Conservation (phyloP, 2,888 invertebrate species). For the Xestoiulus laeticollis region DNA sequence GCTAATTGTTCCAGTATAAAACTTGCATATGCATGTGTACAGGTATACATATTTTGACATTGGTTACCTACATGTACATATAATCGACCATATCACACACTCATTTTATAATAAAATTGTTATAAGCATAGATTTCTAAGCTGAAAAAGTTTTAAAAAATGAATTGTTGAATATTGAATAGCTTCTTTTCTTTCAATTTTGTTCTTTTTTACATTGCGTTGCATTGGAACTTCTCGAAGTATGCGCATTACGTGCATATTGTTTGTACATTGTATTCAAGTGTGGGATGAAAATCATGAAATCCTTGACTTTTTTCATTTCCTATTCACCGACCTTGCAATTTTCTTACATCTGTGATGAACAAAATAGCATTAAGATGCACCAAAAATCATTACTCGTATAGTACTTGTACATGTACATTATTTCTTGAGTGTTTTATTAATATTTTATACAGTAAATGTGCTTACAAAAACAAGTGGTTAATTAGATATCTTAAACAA, state of each 20-base stretch:
- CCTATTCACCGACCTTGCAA: neutral
- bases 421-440: too few species aligned
- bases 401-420: too few species aligned
- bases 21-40: too few species aligned
- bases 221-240: neutral
- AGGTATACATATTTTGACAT: too few species aligned
- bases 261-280: neutral
- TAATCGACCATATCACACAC: too few species aligned
- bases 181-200: neutral
- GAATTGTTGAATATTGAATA: neutral
- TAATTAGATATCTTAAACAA: neutral
- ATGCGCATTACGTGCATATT: neutral
- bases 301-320: constrained; percentile 4
- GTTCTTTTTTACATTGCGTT: neutral
- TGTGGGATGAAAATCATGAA: constrained; percentile 7
- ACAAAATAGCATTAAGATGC: neutral
- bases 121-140: too few species aligned
- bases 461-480: neutral
- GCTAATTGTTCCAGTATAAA: too few species aligned
- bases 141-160: neutral
- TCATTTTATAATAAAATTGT: too few species aligned
- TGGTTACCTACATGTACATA: too few species aligned
- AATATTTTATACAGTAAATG: too few species aligned
- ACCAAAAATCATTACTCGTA: neutral
- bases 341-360: neutral